Percentiles rank a stretch among this genome's conserved stretches.
These are phyloP conservation scores for Amiota mariae DNA, from an alignment of 2,888 invertebrate species.

Conservation along the genomic window DNA sequence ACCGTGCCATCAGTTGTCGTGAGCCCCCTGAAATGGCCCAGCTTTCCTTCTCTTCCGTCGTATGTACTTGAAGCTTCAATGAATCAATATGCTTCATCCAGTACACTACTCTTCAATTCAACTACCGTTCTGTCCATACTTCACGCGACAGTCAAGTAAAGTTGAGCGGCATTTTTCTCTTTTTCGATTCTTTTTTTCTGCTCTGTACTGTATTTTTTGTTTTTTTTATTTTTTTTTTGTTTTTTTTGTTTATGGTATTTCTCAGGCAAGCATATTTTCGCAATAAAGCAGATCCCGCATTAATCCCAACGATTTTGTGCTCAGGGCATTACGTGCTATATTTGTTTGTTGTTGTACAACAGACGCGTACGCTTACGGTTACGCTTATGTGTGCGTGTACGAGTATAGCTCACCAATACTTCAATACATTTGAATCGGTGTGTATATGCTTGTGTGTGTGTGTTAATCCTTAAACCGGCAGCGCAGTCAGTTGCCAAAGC, in stretches of 20 bases:
- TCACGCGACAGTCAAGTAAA: slow-evolving; percentile 40
- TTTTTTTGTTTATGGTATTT: not conserved
- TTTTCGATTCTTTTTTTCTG: slow-evolving; percentile 6
- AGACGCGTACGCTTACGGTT: slow-evolving; percentile 13
- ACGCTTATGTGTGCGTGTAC: slow-evolving; percentile 44
- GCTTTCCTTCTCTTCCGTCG: too few relatives aligned
- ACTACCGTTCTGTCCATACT: too few relatives aligned
- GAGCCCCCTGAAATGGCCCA: too few relatives aligned
- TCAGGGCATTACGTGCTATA: slow-evolving; percentile 57
- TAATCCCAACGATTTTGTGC: slow-evolving; percentile 70
- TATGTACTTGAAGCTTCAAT: too few relatives aligned
- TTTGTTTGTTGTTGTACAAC: slow-evolving; percentile 16
- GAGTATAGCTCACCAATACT: slow-evolving; percentile 30
- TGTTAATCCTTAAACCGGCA: slow-evolving; percentile 74
- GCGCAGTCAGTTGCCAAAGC: slow-evolving; percentile 55
- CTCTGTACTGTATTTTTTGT: not conserved
- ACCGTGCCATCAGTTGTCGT: not conserved
- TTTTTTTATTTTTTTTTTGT: not conserved
- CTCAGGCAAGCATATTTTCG: slow-evolving; percentile 64
- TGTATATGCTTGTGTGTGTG: slow-evolving; percentile 62
- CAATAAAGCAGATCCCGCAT: slow-evolving; percentile 69
- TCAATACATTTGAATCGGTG: slow-evolving; percentile 15
- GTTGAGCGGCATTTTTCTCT: slow-evolving; percentile 1
- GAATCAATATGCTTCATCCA: too few relatives aligned
- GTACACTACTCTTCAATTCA: too few relatives aligned